Conservation (phyloP, 1,140 invertebrate species). For the Sycophaga agraensis region DNA sequence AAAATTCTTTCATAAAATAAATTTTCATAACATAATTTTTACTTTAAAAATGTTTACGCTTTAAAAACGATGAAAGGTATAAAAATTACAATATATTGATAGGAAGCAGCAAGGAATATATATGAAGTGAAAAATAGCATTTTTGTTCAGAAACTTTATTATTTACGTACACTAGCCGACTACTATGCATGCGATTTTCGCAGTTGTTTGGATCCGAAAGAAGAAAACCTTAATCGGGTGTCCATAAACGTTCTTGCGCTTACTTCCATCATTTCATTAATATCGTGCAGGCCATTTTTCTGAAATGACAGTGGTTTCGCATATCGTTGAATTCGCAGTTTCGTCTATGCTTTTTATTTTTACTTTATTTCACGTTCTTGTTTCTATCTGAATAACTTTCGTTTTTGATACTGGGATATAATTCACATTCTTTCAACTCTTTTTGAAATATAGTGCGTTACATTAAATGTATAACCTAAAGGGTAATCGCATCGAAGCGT, state of each 20-base stretch:
- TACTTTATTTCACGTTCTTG: constrained; percentile 29
- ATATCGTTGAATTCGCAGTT: constrained; percentile 15
- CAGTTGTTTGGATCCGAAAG: constrained; percentile 45
- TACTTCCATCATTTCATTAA: not conserved
- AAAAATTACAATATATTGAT: too few relatives aligned
- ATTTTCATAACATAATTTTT: too few relatives aligned
- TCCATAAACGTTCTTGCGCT: not conserved
- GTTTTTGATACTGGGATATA: constrained; percentile 26
- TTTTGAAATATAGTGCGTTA: constrained; percentile 52
- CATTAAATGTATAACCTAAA: constrained; percentile 46
- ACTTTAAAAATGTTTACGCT: too few relatives aligned
- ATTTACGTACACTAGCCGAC: constrained; percentile 58
- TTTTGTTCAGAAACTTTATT: constrained; percentile 58
- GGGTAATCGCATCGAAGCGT: constrained; percentile 44
- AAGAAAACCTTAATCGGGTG: too few relatives aligned
- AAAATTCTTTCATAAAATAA: too few relatives aligned
- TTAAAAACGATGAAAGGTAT: too few relatives aligned
- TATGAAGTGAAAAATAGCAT: too few relatives aligned
- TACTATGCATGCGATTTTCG: constrained; percentile 50
- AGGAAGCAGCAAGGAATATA: not conserved
- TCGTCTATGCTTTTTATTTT: constrained; percentile 3
- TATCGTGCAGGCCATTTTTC: constrained; percentile 19
- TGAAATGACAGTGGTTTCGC: constrained; percentile 5
- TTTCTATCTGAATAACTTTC: constrained; percentile 16
- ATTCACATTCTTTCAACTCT: constrained; percentile 34